Evolutionary conservation across 2,888 invertebrate genomes (phyloP), one percentile per base, ranked within the genome.

Genomic region (Invenusta paracnida): DNA sequence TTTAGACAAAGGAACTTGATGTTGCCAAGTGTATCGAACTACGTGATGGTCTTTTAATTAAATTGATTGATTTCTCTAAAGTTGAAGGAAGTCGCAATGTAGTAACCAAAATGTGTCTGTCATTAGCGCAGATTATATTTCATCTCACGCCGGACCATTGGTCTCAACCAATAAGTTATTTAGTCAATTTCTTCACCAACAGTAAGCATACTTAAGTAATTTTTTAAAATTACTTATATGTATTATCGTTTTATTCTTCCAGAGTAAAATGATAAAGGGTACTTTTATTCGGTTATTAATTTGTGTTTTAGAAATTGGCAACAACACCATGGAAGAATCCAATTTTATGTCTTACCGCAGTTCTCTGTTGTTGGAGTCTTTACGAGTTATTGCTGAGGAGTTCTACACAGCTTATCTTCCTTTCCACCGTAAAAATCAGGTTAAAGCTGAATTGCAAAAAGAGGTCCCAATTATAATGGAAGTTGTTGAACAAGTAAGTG

Each of bases 111-210:
- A 29, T 84, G 73, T 84, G 84, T n/a, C 29, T 84, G n/a, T 67
- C 84, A 27, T 27, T 84, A 5, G 84, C 84, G 1, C 84, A 84
- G 5, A n/a, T 84, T 2, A 29, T 66, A 0, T 84, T 84, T 31
- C 81, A 79, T 28, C 29, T 84, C 23, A 84, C 73, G 17, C 84
- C 84, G n/a, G 84, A 84, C 1, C 67, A 84, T 5, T 84, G 84
- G 84, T 83, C 84, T 0, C 29, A 23, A 2, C 82, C 82, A 82
- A 29, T 82, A 2, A 23, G 13, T 23, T 82, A 29, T 30, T 27
- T 82, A 13, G 2, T 82, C 28, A 30, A 29, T 5, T 82, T 27
- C 30, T 82, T 82, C 23, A 29, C 82, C 30, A 25, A 73, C 23
- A 13, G 73, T 73, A 25, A 73, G 73, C n/a, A n/a, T n/a, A n/a